Evolutionary conservation across 2,113 vertebrate species (phyloP), one percentile per base, ranked within the genome.

Genomic region (Probosciger aterrimus): DNA sequence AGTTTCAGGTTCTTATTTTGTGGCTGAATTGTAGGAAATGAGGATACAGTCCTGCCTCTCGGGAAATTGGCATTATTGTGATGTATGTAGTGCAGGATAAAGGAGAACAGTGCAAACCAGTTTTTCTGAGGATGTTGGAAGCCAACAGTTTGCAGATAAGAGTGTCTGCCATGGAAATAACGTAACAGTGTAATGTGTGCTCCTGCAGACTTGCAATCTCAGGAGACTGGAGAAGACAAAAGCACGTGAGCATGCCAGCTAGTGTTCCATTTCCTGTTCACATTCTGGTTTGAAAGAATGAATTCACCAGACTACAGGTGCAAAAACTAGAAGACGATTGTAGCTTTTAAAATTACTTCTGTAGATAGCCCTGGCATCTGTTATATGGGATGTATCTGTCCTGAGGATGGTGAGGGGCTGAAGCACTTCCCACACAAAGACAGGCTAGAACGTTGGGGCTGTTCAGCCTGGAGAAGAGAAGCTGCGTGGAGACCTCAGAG

Each of bases 111-210:
- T 10, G 30, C 43, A 89, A 25, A 24, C 22, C 23, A 35, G 24
- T 11, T 82, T 39, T 46, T 64, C 27, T 59, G 59, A 82, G 46
- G 28, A 25, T 44, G 22, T 14, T 90, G 25, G 43, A 88, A n/a
- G 52, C 47, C 43, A 68, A 0, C 1, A 1, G n/a, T 49, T 85
- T 47, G 25, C 60, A 59, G 41, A 8, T 27, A 20, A 46, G 37
- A 18, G 17, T 35, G 25, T 60, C 30, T 76, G 55, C 44, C 4
- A 1, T 75, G 50, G 53, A 90, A 92, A 65, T 52, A 20, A 20
- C 3, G 1, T 65, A 17, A 17, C 2, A 0, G 16, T 86, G 10
- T 57, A 60, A 74, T 17, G 19, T 33, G 5, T 53, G 37, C 7
- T 75, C 3, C 4, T 60, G 16, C 30, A 62, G 49, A 52, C 20